These are phyloP conservation scores for Hydrochoerus hydrochaeris DNA, from an alignment of 2,113 vertebrate genomes.

Conservation along the genomic window DNA sequence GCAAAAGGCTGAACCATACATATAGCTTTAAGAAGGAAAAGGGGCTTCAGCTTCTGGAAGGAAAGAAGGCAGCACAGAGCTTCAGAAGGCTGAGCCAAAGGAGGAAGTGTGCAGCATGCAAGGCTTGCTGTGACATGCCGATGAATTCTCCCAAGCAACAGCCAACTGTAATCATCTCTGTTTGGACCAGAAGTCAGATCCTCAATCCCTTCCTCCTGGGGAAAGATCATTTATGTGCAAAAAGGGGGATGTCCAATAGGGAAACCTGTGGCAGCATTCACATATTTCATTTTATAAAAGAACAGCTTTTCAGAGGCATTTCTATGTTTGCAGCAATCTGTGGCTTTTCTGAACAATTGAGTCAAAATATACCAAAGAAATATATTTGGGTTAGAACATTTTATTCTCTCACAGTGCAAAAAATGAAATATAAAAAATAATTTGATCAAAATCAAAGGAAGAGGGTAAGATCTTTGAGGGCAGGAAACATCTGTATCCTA, in stretches of 20 bases:
- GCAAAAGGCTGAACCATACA: neutral
- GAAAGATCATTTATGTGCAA: neutral
- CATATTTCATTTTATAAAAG: neutral
- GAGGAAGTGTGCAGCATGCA: neutral
- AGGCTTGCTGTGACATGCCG: no score
- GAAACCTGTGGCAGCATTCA: neutral
- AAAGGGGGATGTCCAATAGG: neutral
- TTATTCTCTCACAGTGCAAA: neutral
- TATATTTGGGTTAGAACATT: neutral
- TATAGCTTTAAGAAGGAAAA: neutral
- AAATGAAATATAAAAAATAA: neutral
- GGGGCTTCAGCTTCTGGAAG: neutral
- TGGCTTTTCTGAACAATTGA: neutral
- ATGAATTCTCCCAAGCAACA: neutral
- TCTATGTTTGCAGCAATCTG: neutral
- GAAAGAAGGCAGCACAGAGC: neutral
- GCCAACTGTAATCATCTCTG: neutral
- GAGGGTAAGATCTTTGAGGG: neutral
- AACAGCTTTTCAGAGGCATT: neutral
- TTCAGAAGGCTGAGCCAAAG: neutral
- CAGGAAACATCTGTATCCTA: neutral
- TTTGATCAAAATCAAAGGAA: conserved; percentile 24
- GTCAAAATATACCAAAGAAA: neutral
- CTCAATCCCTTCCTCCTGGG: neutral
- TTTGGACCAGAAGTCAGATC: neutral